Evolutionary conservation across 2,113 vertebrate genomes (phyloP).

Genomic region (Clarias gariepinus): DNA sequence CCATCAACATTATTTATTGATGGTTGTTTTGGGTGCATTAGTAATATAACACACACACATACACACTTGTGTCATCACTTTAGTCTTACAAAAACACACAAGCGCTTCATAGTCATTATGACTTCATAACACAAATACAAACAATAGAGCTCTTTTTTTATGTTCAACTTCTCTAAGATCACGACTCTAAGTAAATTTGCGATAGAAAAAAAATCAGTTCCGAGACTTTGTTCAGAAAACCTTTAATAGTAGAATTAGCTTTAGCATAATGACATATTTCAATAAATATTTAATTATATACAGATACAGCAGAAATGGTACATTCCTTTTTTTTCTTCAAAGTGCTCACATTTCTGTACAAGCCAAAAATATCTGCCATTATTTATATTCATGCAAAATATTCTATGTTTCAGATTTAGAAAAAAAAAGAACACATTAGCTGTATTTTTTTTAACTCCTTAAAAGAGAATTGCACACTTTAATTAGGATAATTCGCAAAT

Average conservation of each 20-base stretch:
- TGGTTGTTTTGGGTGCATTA: background rate
- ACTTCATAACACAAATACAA: conserved; percentile 52
- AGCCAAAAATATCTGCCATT: conserved; percentile 93
- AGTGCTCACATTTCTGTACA: conserved; percentile 87
- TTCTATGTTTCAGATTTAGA: conserved; percentile 74
- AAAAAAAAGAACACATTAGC: conserved; percentile 80
- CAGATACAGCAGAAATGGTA: conserved; percentile 95
- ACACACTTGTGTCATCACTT: background rate
- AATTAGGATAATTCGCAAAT: conserved; percentile 70
- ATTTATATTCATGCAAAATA: conserved; percentile 90
- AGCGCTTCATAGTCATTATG: background rate
- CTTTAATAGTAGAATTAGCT: conserved; percentile 87
- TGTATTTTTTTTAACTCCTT: conserved; percentile 67
- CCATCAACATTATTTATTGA: conserved; percentile 6
- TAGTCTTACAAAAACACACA: background rate
- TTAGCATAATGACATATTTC: conserved; percentile 91
- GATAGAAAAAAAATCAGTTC: conserved; percentile 68
- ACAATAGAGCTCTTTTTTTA: conserved; percentile 52
- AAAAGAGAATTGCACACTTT: conserved; percentile 63
- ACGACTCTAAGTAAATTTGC: conserved; percentile 69
- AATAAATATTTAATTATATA: conserved; percentile 98
- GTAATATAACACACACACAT: background rate
- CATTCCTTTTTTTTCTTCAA: conserved; percentile 89
- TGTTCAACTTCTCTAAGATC: conserved; percentile 66
- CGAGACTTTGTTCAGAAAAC: conserved; percentile 90